Evolutionary conservation across 2,113 vertebrate genomes (phyloP).

Genomic region (Psammodynastes pulverulentus): DNA sequence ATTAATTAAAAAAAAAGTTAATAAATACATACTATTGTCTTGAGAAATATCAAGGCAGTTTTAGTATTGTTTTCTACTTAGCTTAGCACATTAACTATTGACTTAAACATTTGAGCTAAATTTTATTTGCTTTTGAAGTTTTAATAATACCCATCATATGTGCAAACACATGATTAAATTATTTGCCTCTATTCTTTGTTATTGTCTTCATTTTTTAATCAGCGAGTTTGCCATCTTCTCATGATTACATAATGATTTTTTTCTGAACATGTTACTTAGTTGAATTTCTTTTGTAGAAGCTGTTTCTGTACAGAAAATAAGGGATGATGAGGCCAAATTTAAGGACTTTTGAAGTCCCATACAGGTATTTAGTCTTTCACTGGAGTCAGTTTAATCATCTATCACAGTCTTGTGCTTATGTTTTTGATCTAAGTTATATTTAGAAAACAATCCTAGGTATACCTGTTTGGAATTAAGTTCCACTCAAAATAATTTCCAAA

Average conservation of each 20-base stretch:
- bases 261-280: background rate
- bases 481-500: background rate
- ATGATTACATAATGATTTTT: conserved; percentile 15
- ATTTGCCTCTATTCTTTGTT: conserved; percentile 5
- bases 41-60: conserved; percentile 3
- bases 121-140: conserved; percentile 9
- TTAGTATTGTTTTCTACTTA: background rate
- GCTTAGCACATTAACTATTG: background rate
- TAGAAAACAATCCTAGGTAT: background rate
- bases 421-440: background rate
- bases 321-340: background rate
- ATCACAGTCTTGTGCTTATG: background rate
- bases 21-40: conserved; percentile 6
- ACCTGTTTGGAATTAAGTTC: background rate
- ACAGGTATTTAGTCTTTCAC: background rate
- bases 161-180: conserved; percentile 23
- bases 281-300: background rate
- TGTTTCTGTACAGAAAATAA: background rate
- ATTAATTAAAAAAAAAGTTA: background rate
- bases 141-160: background rate
- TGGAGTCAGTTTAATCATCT: background rate
- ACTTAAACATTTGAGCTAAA: background rate
- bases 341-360: background rate
- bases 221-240: background rate
- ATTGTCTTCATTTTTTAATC: background rate